Conservation (phyloP, 2,888 invertebrate genomes). For the Leptinotarsa haldemani region DNA sequence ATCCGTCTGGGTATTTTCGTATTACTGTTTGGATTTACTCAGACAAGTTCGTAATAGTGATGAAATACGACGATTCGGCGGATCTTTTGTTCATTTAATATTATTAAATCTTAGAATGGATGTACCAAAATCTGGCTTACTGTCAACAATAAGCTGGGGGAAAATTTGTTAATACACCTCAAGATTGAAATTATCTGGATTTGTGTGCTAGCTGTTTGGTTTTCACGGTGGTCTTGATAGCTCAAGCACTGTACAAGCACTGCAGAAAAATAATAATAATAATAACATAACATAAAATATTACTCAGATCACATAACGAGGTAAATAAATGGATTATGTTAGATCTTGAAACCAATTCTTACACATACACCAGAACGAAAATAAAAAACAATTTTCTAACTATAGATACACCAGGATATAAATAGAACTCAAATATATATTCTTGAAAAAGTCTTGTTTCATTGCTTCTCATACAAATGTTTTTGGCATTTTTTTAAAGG, state of each 20-base stretch:
- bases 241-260: neutral
- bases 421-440: too few species aligned
- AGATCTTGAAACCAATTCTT: too few species aligned
- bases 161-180: neutral
- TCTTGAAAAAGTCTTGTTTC: too few species aligned
- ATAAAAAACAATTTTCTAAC: too few species aligned
- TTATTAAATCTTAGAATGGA: neutral
- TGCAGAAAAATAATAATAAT: too few species aligned
- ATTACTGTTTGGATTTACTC: neutral
- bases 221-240: neutral
- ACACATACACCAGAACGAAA: too few species aligned
- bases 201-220: neutral
- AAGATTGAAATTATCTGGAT: neutral
- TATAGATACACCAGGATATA: too few species aligned
- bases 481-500: too few species aligned
- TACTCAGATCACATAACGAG: too few species aligned
- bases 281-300: too few species aligned
- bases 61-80: slow-evolving; percentile 13
- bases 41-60: slow-evolving; percentile 16
- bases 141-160: neutral
- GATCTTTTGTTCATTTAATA: neutral
- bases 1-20: slow-evolving; percentile 26
- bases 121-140: neutral
- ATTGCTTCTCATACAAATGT: too few species aligned
- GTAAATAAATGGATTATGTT: too few species aligned